Base-by-base conservation (phyloP, 2,113 vertebrate genomes). In the Pimephales promelas region DNA sequence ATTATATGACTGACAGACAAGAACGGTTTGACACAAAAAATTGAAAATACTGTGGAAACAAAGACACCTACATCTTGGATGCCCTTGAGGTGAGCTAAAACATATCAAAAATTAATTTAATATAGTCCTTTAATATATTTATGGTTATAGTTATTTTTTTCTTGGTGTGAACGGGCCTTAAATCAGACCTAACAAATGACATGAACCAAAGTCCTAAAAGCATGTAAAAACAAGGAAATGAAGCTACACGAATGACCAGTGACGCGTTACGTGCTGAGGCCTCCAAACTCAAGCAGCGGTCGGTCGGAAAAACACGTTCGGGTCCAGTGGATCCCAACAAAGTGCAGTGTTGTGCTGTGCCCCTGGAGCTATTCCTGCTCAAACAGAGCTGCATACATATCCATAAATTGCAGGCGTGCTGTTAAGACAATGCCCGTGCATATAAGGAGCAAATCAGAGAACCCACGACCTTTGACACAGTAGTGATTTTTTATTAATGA, bases 301-400 rank as follows among this genome's bases (percentile, higher is more conserved):
- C 75, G 57, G 61, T 24, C 73, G 82, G 77, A 82, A 82, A 82
- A 82, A 83, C 36, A 68, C 13, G 78, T 85, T 82, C 36, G 4
- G 57, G 70, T 84, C 83, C 84, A 70, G n/a, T 28, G 81, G 80
- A 84, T 73, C 86, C 62, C 40, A 74, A 31, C 16, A 1, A 54
- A 81, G 73, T 31, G 66, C 68, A 79, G 8, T 73, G 59, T 77
- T 84, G 56, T 8, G n/a, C 71, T 54, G 47, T 77, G 68, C 34
- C 75, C 66, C 45, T 66, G 80, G 68, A 87, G 79, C 79, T 79
- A 20, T 81, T 73, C 66, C 57, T 80, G 8, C 52, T 36, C 49
- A 43, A 24, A 66, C 45, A 61, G 45, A 82, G 66, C 66, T 85
- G 86, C 66, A 85, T 79, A 83, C 49, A 87, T 85, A 87, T 82